Percentiles rank a stretch among this genome's conserved stretches.
Conservation (phyloP, 2,113 vertebrate genomes). For the Sinosuthora webbiana region DNA sequence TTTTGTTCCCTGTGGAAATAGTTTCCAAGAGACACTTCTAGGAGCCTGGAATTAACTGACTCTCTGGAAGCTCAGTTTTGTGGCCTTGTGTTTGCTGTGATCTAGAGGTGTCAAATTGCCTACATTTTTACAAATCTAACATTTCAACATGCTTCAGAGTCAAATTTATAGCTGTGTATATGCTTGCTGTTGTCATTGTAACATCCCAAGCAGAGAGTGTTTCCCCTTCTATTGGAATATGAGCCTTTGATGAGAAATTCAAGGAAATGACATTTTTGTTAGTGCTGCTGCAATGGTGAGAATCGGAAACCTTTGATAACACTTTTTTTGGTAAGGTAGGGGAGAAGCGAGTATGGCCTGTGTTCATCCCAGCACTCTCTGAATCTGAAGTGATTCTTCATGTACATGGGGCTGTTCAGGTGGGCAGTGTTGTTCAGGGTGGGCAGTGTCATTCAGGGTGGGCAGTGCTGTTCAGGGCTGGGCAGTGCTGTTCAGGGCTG, state of each 20-base stretch:
- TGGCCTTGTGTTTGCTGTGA: constrained; percentile 9
- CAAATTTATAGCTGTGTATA: constrained; percentile 23
- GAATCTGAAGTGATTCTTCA: not conserved
- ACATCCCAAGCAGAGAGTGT: not conserved
- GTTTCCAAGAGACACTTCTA: constrained; percentile 26
- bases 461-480: accelerated
- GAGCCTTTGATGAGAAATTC: not conserved
- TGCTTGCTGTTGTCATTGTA: not conserved
- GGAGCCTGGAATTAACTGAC: not conserved
- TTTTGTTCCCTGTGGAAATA: constrained; percentile 23
- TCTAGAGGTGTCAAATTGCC: constrained; percentile 53
- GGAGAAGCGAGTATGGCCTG: accelerated
- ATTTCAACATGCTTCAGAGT: constrained; percentile 33
- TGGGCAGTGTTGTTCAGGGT: accelerated
- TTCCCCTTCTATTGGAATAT: not conserved
- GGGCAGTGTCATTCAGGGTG: accelerated
- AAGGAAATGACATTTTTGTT: not conserved
- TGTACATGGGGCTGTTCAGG: accelerated
- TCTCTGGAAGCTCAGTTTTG: not conserved
- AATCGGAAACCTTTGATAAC: not conserved
- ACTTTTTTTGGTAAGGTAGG: not conserved
- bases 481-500: not conserved
- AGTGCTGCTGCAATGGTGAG: not conserved
- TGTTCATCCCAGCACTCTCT: not conserved
- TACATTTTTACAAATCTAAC: constrained; percentile 48